phyloP scores from a whole-genome alignment of 2,113 vertebrate genomes.

The Ibidorhyncha struthersii region DNA sequence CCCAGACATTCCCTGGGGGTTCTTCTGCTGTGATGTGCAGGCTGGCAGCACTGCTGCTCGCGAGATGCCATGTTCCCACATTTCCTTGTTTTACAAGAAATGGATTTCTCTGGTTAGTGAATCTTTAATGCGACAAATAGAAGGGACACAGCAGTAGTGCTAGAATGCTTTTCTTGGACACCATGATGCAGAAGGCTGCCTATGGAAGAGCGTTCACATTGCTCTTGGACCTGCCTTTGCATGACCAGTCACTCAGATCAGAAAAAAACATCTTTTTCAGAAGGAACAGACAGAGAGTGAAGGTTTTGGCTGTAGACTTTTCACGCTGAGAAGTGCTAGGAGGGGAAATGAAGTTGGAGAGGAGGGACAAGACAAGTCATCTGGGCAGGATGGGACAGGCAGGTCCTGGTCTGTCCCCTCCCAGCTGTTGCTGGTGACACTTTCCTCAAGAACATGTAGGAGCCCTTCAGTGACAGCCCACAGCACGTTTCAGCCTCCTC shows the following conservation, averaged over 20 bases:
- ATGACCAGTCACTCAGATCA: not conserved
- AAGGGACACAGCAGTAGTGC: not conserved
- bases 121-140: conserved; percentile 38
- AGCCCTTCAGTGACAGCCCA: not conserved
- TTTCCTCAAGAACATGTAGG: not conserved
- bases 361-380: not conserved
- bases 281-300: not conserved
- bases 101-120: not conserved
- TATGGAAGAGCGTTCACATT: not conserved
- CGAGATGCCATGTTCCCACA: not conserved
- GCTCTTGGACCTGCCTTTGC: not conserved
- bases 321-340: not conserved
- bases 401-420: not conserved
- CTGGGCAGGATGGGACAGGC: not conserved
- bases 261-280: not conserved
- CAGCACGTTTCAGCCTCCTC: not conserved
- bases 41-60: not conserved
- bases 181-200: not conserved
- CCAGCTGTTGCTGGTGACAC: not conserved
- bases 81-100: conserved; percentile 40
- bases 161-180: not conserved
- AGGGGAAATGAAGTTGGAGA: not conserved
- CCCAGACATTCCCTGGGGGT: not conserved
- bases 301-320: not conserved
- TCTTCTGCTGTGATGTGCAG: not conserved